Base-by-base conservation (phyloP, 2,888 invertebrate species). In the Yponomeuta cagnagella region DNA sequence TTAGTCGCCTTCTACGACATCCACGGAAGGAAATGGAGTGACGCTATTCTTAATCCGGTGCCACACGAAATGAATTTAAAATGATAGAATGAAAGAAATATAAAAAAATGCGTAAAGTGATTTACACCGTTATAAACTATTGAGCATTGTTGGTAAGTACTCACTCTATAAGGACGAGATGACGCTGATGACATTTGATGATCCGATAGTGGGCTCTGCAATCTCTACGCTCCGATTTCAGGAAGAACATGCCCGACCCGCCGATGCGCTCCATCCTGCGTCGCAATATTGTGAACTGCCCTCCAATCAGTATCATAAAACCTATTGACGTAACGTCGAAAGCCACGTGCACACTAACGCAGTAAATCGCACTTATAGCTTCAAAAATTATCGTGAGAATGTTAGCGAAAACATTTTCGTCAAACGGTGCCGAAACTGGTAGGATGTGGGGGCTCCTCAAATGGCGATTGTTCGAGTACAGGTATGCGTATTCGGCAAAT, bases 221-320 rank as follows among this genome's bases (percentile, higher is more conserved):
- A 70, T 90, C 85, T 70, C 83, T 80, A 70, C 73, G 73, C n/a
- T 73, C 74, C 1, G 77, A 78, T 15, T 58, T 58, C 10, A 82
- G 52, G 12, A 72, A 71, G 58, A 71, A 82, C 0, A 72, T 75
- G 1, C 86, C 86, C 2, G 72, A 78, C 0, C 88, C 87, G 0
- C 81, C 89, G 64, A 90, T 84, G 37, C 74, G 76, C 71, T 81
- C 79, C 73, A 86, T 80, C 70, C 80, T 81, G 6, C 79, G 72
- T 6, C 81, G 80, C 5, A 90, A 75, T 48, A 82, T 73, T 9
- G 77, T 73, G 74, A 84, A 88, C 73, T 89, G 88, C 0, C 88
- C 89, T 68, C 85, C 82, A n/a, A 83, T 73, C 70, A 88, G 88
- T 70, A 88, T 84, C 84, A 89, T 88, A 9, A 87, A 74, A 0